Conservation (phyloP, 2,888 invertebrate species). For the Phortica okadai region DNA sequence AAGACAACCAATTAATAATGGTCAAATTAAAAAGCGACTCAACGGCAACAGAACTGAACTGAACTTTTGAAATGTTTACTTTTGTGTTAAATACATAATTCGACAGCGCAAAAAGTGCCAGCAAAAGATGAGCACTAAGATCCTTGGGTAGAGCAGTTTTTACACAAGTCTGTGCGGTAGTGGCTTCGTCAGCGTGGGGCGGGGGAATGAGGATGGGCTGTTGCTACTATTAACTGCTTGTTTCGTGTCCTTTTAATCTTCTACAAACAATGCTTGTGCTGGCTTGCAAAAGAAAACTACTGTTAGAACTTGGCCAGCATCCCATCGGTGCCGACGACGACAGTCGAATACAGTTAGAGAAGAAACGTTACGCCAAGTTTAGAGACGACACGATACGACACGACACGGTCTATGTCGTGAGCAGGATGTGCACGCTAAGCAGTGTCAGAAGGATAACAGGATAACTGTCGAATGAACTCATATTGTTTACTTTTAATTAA, state of each 20-base stretch:
- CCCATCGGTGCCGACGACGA: not conserved
- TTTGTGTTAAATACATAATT: conserved; percentile 49
- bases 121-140: not conserved
- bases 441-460: conserved; percentile 59
- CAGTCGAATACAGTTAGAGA: not conserved
- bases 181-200: not conserved
- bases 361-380: not conserved
- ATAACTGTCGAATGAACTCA: conserved; percentile 70
- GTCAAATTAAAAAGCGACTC: conserved; percentile 43
- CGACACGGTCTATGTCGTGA: not conserved
- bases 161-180: not conserved
- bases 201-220: not conserved
- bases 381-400: conserved; percentile 49
- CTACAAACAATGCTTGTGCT: conserved; percentile 54
- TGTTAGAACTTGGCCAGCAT: not conserved
- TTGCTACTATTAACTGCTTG: conserved; percentile 41
- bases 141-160: not conserved
- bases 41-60: conserved; percentile 31
- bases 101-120: conserved; percentile 39
- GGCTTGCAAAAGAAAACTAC: conserved; percentile 29
- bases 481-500: conserved; percentile 70
- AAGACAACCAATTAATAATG: conserved; percentile 60
- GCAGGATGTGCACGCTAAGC: conserved; percentile 11
- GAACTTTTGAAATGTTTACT: conserved; percentile 47
- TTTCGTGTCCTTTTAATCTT: conserved; percentile 53